phyloP scores from a whole-genome alignment of 2,797 vertebrate species.

The Sylvia borin region DNA sequence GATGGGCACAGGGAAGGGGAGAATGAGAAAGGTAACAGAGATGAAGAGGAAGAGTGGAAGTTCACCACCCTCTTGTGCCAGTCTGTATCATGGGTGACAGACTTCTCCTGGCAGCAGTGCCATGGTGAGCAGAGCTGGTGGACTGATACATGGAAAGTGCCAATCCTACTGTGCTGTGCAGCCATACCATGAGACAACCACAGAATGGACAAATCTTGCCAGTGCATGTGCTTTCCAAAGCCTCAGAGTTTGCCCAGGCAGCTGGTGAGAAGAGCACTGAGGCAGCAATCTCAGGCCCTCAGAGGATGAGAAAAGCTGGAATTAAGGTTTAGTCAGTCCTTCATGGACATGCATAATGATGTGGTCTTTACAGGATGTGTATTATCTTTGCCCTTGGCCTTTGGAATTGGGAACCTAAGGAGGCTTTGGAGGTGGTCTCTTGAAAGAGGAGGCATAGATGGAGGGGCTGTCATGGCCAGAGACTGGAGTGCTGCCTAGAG shows the following conservation, averaged over 20 bases:
- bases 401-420: neutral
- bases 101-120: neutral
- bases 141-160: neutral
- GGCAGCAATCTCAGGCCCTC: neutral
- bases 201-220: neutral
- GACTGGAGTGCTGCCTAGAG: neutral
- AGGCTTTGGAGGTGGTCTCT: neutral
- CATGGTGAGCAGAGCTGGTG: neutral
- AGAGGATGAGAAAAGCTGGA: neutral
- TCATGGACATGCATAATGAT: accelerated
- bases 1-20: neutral
- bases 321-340: neutral
- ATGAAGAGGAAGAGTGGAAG: neutral
- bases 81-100: neutral
- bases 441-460: neutral
- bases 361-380: neutral
- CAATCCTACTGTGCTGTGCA: neutral
- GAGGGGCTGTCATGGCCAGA: neutral
- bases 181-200: neutral
- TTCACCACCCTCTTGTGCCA: accelerated
- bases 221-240: neutral
- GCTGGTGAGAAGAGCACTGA: neutral
- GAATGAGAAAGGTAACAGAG: neutral
- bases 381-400: neutral
- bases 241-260: neutral